phyloP scores from a whole-genome alignment of 2,888 invertebrate species.

The Myathropa florea region DNA sequence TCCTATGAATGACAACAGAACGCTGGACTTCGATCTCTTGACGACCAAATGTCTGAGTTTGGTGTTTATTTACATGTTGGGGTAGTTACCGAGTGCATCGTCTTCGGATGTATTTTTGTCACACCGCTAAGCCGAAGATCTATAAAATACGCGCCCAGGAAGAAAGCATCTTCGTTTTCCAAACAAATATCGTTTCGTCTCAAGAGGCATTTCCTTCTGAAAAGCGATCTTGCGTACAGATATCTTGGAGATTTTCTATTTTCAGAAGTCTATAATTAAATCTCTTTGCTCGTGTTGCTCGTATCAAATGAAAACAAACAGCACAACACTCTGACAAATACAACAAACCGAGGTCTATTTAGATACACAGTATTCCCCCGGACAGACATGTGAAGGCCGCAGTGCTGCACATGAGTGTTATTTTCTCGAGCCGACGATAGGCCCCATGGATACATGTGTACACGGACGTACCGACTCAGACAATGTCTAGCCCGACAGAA shows the following conservation, averaged over 20 bases:
- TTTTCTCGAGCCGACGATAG: background rate
- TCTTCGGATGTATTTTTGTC: too few relatives aligned
- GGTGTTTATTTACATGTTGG: too few relatives aligned
- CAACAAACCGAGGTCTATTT: background rate
- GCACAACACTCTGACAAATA: background rate
- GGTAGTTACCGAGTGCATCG: too few relatives aligned
- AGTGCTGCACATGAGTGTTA: background rate
- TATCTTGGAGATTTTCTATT: background rate
- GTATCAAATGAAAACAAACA: constrained; percentile 1
- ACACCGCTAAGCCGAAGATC: background rate
- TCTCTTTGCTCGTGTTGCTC: background rate
- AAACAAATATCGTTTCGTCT: too few relatives aligned
- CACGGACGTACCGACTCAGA: background rate
- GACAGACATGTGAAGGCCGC: background rate
- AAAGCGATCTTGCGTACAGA: background rate
- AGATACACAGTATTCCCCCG: background rate
- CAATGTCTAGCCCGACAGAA: background rate
- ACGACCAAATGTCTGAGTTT: too few relatives aligned
- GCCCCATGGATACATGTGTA: background rate
- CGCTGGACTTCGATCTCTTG: too few relatives aligned
- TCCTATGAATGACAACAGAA: too few relatives aligned
- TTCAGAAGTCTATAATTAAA: constrained; percentile 5
- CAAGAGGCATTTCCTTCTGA: background rate
- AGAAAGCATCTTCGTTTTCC: background rate
- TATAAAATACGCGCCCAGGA: too few relatives aligned